These are phyloP conservation scores for Eulimnadia texana DNA, from an alignment of 1,140 invertebrate species.

Conservation along the genomic window DNA sequence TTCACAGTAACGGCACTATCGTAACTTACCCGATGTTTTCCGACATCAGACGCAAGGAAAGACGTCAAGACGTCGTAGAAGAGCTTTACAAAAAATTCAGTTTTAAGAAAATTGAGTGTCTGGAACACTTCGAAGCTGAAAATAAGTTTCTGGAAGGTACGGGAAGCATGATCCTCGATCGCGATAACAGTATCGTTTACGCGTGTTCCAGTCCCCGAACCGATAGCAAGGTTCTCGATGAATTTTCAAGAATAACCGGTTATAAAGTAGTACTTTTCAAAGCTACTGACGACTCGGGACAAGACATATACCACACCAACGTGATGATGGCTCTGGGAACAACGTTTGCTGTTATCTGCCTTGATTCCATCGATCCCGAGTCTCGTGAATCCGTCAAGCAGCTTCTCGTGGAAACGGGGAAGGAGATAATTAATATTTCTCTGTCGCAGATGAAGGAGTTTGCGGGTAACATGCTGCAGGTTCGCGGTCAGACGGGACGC, in stretches of 20 bases:
- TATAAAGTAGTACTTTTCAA: constrained; percentile 17
- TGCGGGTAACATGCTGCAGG: constrained; percentile 22
- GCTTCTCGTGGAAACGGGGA: constrained; percentile 17
- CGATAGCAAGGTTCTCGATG: constrained; percentile 15
- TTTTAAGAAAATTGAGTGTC: constrained; percentile 14
- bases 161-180: constrained; percentile 21
- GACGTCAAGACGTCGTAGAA: constrained; percentile 13
- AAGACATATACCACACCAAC: constrained; percentile 23
- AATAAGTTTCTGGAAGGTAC: constrained; percentile 22
- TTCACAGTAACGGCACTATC: constrained; percentile 17
- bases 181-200: constrained; percentile 18
- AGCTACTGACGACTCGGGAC: constrained; percentile 9
- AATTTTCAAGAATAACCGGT: constrained; percentile 16
- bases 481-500: neutral
- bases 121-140: constrained; percentile 16
- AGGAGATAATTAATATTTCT: constrained; percentile 18
- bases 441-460: constrained; percentile 20
- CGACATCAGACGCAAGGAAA: constrained; percentile 17
- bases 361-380: constrained; percentile 18
- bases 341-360: constrained; percentile 19
- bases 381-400: constrained; percentile 2
- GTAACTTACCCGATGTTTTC: constrained; percentile 21
- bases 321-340: constrained; percentile 22
- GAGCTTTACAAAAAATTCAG: constrained; percentile 8
- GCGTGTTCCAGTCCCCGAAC: constrained; percentile 18